Base-by-base conservation (phyloP, 2,888 invertebrate genomes). In the Cyrtodaria siliqua region DNA sequence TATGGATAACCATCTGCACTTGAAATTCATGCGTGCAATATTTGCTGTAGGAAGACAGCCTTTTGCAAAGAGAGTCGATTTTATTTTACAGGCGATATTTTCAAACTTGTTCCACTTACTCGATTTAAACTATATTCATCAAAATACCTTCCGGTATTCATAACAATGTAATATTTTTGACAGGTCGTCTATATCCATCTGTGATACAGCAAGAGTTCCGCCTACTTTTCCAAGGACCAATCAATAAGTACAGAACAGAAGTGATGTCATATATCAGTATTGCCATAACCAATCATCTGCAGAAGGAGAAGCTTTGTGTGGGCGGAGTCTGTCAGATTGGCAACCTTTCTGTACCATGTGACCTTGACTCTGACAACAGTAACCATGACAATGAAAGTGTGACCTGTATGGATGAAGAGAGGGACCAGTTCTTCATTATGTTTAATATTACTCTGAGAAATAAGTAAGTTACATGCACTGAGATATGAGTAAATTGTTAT, bases 401-500 rank as follows among this genome's bases (percentile, higher is more conserved):
- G 18, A 56, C 67, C 12, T 53, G 73, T 23, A 70, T 70, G 33
- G 76, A 80, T 26, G 55, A 47, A 18, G 59, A 73, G 29, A 56
- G 66, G 29, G 52, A 57, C 6, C 52, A 73, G n/a, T 76, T 76
- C 44, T 76, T 60, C 59, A 68, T 77, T 16, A 62, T 27, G 4
- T 81, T 81, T 26, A 81, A 81, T 53, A 23, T 81, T 12, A 77
- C 81, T 4, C 42, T 81, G n/a, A 61, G 63, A 57, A 81, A 81
- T 63, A 73, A 66, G 80, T 76, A 67, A 47, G 44, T 44, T 16
- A 16, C n/a, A n/a, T n/a, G n/a, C n/a, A n/a, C n/a, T n/a, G n/a
- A n/a, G n/a, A n/a, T n/a, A n/a, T n/a, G n/a, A n/a, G n/a, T n/a
- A n/a, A n/a, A n/a, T n/a, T n/a, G n/a, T n/a, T n/a, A n/a, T n/a